Percentiles rank a stretch among this genome's conserved stretches.
These are phyloP conservation scores for Chloroceryle aenea DNA, from an alignment of 2,113 vertebrate species.

Conservation along the genomic window DNA sequence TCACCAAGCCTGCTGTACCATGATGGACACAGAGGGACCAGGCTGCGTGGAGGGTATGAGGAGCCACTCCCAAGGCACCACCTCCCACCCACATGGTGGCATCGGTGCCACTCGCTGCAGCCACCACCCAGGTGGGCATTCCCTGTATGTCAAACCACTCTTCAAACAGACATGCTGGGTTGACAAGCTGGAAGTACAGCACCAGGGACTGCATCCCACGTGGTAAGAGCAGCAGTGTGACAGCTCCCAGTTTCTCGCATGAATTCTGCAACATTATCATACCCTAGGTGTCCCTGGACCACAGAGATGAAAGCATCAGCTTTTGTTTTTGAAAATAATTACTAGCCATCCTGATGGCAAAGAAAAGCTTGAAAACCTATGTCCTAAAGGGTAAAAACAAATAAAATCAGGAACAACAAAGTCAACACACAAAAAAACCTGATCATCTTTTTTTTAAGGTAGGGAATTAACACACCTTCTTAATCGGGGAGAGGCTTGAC, in stretches of 20 bases:
- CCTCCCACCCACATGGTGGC: rapidly evolving
- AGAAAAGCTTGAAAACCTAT: neutral
- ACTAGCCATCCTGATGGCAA: neutral
- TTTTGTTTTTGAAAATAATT: neutral
- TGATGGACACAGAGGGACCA: neutral
- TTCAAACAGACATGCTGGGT: neutral
- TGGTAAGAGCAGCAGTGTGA: neutral
- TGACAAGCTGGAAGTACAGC: neutral
- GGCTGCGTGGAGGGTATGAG: neutral
- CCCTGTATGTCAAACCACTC: neutral
- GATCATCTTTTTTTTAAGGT: rapidly evolving
- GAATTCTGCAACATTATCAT: neutral
- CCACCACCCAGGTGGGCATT: neutral
- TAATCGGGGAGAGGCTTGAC: neutral
- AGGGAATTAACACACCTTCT: neutral
- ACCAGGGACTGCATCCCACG: rapidly evolving
- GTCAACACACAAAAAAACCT: neutral
- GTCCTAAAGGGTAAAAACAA: neutral
- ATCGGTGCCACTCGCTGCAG: neutral
- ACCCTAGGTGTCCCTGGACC: neutral
- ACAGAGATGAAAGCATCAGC: neutral
- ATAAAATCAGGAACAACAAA: neutral
- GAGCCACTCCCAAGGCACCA: neutral
- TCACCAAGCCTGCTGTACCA: neutral
- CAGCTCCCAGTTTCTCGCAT: neutral